phyloP scores from a whole-genome alignment of 2,113 vertebrate species.

The Rhabdomys dilectus region DNA sequence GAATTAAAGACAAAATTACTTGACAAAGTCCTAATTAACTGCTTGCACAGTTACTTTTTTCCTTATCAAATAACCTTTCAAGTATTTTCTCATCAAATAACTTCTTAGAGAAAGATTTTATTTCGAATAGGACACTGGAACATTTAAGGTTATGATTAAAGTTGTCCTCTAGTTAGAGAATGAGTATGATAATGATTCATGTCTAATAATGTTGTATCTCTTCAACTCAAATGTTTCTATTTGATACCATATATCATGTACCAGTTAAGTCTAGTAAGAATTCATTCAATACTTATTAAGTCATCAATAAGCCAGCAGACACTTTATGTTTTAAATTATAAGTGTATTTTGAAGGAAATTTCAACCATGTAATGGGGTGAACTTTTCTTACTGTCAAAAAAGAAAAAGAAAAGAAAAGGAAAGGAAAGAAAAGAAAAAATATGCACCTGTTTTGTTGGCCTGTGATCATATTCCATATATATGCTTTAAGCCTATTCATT shows the following conservation, averaged over 20 bases:
- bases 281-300: slow-evolving; percentile 28
- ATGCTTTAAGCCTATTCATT: not conserved
- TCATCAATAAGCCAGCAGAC: not conserved
- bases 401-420: no score
- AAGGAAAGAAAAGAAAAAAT: no score
- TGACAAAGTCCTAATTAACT: slow-evolving; percentile 49
- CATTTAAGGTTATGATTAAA: slow-evolving; percentile 26
- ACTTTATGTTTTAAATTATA: slow-evolving; percentile 33
- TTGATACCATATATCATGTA: not conserved
- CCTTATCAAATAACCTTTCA: slow-evolving; percentile 7
- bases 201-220: not conserved
- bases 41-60: not conserved
- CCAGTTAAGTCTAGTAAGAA: not conserved
- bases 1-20: slow-evolving; percentile 38
- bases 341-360: not conserved
- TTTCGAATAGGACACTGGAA: not conserved
- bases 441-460: not conserved
- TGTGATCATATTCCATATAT: not conserved
- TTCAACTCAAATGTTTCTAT: not conserved
- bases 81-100: slow-evolving; percentile 35
- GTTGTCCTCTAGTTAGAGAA: slow-evolving; percentile 25
- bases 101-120: slow-evolving; percentile 47
- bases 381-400: not conserved
- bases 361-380: not conserved
- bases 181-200: not conserved